Conservation (phyloP, 1,140 invertebrate genomes). For the Wasmannia auropunctata region DNA sequence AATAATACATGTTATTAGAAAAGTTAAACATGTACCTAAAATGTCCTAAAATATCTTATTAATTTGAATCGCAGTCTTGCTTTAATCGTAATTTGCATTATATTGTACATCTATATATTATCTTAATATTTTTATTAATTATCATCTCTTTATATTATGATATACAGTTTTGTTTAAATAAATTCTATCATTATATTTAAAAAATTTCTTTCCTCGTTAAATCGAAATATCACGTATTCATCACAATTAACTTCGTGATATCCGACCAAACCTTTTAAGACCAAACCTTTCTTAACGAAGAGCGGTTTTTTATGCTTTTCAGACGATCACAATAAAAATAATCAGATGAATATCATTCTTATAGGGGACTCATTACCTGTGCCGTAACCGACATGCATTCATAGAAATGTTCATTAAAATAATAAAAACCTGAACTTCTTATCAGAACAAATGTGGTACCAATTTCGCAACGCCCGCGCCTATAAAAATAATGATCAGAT, state of each 20-base stretch:
- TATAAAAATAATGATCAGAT: constrained; percentile 75
- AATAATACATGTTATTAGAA: not conserved
- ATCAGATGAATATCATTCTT: constrained; percentile 11
- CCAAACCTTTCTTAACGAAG: constrained; percentile 3
- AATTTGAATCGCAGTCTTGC: not conserved
- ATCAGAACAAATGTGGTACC: not conserved
- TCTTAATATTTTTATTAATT: not conserved
- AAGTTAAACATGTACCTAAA: not conserved
- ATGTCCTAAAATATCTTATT: not conserved
- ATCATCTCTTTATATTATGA: not conserved
- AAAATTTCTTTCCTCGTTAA: not conserved
- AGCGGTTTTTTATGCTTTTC: not conserved
- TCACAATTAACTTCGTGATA: not conserved
- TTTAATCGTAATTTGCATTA: not conserved
- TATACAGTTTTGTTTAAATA: not conserved
- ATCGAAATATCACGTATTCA: not conserved
- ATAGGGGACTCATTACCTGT: not conserved
- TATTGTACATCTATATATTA: not conserved
- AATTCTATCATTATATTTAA: not conserved
- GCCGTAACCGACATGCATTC: not conserved
- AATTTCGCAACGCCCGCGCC: constrained; percentile 49
- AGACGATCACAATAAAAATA: constrained; percentile 27
- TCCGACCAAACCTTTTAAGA: not conserved
- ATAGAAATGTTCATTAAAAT: constrained; percentile 55
- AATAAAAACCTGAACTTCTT: constrained; percentile 22